phyloP scores from a whole-genome alignment of 2,888 invertebrate species.

The Globia sparganii region DNA sequence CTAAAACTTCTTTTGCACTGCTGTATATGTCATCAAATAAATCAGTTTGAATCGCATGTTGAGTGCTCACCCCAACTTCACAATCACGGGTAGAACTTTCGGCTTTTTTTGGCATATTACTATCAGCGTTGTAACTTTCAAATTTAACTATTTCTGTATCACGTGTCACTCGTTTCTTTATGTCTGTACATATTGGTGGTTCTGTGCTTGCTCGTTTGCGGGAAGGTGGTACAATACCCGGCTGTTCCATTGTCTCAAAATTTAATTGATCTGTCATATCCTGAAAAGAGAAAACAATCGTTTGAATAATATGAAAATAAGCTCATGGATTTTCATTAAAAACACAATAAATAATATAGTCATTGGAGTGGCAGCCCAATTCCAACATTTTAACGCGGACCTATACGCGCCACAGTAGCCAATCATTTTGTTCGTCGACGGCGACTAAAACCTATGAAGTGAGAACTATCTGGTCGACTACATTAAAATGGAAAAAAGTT shows the following conservation, averaged over 20 bases:
- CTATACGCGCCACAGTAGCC: no score
- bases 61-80: background rate
- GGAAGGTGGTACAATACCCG: background rate
- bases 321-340: no score
- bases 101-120: background rate
- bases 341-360: no score
- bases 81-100: background rate
- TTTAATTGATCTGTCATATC: background rate
- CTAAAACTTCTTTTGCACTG: background rate
- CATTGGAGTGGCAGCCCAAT: no score
- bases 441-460: no score
- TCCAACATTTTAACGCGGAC: no score
- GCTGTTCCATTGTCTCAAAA: background rate
- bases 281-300: background rate
- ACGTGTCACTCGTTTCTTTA: background rate
- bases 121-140: background rate
- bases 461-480: no score
- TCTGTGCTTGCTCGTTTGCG: constrained; percentile 5
- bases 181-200: background rate
- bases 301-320: background rate
- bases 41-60: background rate
- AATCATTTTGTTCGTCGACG: no score
- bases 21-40: background rate
- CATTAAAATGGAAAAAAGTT: no score
- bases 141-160: background rate